Evolutionary conservation across 2,888 invertebrate genomes (phyloP).

Genomic region (Himalopsyche japonica): DNA sequence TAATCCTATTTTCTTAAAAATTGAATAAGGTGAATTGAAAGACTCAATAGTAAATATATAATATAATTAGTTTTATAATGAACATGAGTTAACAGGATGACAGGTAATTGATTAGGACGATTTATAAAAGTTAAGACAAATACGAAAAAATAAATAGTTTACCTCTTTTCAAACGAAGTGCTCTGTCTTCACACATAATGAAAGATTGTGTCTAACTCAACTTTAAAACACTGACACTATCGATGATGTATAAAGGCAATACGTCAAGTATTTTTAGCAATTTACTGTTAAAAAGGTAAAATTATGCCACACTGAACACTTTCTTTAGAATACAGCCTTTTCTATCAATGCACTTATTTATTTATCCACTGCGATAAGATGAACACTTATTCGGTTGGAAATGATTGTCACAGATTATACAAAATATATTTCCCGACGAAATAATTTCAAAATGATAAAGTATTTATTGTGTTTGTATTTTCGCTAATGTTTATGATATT

Average conservation of each 20-base stretch:
- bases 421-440: background rate
- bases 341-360: background rate
- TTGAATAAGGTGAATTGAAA: no score
- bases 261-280: background rate
- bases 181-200: conserved; percentile 35
- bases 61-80: no score
- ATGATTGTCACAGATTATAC: background rate
- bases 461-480: background rate
- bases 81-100: no score
- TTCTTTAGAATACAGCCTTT: background rate
- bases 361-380: background rate
- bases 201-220: background rate
- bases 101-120: no score
- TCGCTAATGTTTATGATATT: background rate
- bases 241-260: background rate
- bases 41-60: no score
- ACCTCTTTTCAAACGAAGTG: conserved; percentile 27
- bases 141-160: background rate
- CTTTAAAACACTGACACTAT: background rate
- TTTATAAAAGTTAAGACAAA: no score
- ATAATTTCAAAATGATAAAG: background rate
- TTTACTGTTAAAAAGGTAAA: background rate
- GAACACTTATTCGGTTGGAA: background rate
- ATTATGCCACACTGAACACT: background rate
- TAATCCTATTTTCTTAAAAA: no score